Evolutionary conservation across 2,797 vertebrate genomes (phyloP), one percentile per base, ranked within the genome.

Genomic region (Erpetoichthys calabaricus): DNA sequence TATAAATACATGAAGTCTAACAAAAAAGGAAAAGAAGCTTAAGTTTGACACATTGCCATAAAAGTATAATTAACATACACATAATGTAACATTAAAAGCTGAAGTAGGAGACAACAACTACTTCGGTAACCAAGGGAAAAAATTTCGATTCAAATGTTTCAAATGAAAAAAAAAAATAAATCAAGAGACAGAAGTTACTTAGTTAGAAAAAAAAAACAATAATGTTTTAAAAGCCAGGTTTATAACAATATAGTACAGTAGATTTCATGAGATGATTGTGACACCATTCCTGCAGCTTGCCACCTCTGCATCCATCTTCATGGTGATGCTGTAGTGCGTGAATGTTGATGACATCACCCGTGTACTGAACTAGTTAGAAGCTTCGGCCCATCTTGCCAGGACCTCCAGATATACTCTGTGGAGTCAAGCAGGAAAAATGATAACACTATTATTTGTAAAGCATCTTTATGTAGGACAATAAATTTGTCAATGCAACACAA

Each of bases 231-330:
- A 89, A 85, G 85, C 86, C 85, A 68, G 82, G 84, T 79, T 80
- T 80, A 86, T 81, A 86, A 25, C 25, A 25, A 81, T 93, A 92
- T 90, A 85, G 81, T 93, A 95, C 92, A 97, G 92, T 91, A 96
- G 92, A 87, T 86, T 67, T 83, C 64, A 87, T 91, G 91, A 95
- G 90, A 95, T 94, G 90, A 94, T 89, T 80, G 76, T 76, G 74
- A 86, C 82, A 69, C 85, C 82, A 81, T 86, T 81, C 84, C 79
- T 80, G 72, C 74, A 77, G 72, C 80, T 81, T 87, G 90, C 88
- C 88, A 73, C 81, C 89, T 86, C 82, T 78, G 55, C 62, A 60
- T 65, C 64, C 61, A 59, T 75, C 74, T 70, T 58, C 63, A 63
- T 68, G 84, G 77, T 81, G 87, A 89, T 73, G 87, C 86, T 84